phyloP scores from a whole-genome alignment of 1,140 invertebrate species.

The Leptestheria dahalacensis region DNA sequence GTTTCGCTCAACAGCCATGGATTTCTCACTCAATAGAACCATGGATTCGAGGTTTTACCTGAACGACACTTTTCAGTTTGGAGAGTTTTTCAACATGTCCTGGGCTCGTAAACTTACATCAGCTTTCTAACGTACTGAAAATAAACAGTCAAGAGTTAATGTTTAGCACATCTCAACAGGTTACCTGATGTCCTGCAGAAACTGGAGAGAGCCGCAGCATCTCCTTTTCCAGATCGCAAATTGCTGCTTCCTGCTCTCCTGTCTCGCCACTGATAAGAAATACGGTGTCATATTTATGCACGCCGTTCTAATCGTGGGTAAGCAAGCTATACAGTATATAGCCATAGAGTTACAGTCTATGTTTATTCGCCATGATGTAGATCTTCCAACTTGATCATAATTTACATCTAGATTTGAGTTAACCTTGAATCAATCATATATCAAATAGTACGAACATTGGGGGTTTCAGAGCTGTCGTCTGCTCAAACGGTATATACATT shows the following conservation, averaged over 20 bases:
- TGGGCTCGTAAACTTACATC: conserved; percentile 6
- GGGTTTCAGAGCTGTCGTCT: not conserved
- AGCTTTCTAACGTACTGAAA: not conserved
- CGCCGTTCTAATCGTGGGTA: conserved; percentile 56
- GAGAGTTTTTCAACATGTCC: conserved; percentile 4
- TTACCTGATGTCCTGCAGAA: conserved; percentile 29
- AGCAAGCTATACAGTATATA: conserved; percentile 22
- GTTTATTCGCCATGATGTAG: too few species aligned
- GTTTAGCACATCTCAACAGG: not conserved
- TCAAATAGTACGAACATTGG: not conserved
- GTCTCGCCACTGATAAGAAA: conserved; percentile 56
- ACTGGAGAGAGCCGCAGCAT: conserved; percentile 51
- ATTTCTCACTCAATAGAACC: not conserved
- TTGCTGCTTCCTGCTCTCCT: conserved; percentile 54
- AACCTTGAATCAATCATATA: too few species aligned
- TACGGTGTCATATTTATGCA: conserved; percentile 69
- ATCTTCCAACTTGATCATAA: too few species aligned
- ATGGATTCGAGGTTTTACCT: too few species aligned
- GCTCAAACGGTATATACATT: not conserved
- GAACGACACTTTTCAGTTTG: conserved; percentile 5
- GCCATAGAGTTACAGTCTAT: too few species aligned
- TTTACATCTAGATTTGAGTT: too few species aligned
- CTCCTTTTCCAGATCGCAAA: conserved; percentile 57
- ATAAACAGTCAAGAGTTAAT: not conserved
- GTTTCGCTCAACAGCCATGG: too few species aligned